Conservation (phyloP, 2,888 invertebrate species). For the Diachrysia chrysitis region DNA sequence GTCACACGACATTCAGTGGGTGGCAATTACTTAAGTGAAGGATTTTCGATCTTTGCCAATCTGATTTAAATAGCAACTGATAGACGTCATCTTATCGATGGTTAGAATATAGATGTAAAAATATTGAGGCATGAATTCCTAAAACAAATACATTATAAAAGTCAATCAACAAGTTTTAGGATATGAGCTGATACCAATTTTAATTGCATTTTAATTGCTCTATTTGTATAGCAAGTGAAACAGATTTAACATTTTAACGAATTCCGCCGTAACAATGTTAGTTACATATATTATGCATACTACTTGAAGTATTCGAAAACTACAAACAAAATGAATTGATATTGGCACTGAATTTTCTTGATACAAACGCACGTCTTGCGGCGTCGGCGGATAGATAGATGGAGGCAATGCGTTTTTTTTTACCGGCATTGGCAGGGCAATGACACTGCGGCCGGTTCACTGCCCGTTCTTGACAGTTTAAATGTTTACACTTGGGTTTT, state of each 20-base stretch:
- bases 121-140: too few species aligned
- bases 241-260: too few species aligned
- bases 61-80: neutral
- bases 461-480: conserved; percentile 89
- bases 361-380: conserved; percentile 71
- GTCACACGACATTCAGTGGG: conserved; percentile 77
- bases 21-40: conserved; percentile 67
- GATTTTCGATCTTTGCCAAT: conserved; percentile 41
- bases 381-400: conserved; percentile 78
- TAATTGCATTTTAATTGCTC: neutral
- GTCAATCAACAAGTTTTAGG: too few species aligned
- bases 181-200: too few species aligned
- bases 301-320: neutral
- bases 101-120: too few species aligned
- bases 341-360: conserved; percentile 64
- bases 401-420: conserved; percentile 86
- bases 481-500: conserved; percentile 83
- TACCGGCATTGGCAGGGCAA: conserved; percentile 86
- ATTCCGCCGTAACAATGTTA: neutral
- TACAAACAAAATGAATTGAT: conserved; percentile 20
- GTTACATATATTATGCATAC: neutral
- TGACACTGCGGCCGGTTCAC: conserved; percentile 86
- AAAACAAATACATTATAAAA: too few species aligned
- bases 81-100: neutral
- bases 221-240: neutral